Evolutionary conservation across 2,888 invertebrate species (phyloP).

Genomic region (Amphipyra tragopoginis): DNA sequence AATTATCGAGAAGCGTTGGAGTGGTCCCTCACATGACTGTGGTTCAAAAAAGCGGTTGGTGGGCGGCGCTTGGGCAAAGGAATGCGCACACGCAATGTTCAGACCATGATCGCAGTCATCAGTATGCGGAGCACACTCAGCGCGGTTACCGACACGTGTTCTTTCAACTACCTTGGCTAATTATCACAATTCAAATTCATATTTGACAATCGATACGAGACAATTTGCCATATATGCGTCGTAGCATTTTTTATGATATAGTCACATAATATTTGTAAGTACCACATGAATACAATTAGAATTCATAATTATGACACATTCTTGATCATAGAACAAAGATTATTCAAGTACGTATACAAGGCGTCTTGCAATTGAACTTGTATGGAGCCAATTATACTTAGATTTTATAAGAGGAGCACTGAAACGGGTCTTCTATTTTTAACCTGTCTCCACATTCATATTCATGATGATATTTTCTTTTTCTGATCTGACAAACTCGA

Average conservation of each 20-base stretch:
- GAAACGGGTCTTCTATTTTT: constrained; percentile 23
- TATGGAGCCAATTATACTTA: neutral
- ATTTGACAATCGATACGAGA: constrained; percentile 71
- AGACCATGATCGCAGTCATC: constrained; percentile 70
- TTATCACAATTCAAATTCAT: constrained; percentile 75
- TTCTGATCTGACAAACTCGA: neutral
- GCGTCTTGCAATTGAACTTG: constrained; percentile 2
- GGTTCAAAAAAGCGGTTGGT: constrained; percentile 61
- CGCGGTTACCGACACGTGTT: constrained; percentile 82
- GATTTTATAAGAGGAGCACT: constrained; percentile 3
- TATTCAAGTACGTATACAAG: neutral
- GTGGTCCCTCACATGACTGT: constrained; percentile 34
- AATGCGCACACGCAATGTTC: constrained; percentile 82
- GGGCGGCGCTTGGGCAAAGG: constrained; percentile 63
- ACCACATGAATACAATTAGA: neutral
- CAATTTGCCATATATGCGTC: constrained; percentile 37
- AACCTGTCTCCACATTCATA: constrained; percentile 6
- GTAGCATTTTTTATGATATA: constrained; percentile 9
- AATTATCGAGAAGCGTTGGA: constrained; percentile 31
- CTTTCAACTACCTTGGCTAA: constrained; percentile 78
- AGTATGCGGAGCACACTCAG: constrained; percentile 80
- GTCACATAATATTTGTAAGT: constrained; percentile 1
- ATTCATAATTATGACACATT: constrained; percentile 2
- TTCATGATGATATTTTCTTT: constrained; percentile 2
- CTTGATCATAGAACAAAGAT: constrained; percentile 1